Evolutionary conservation across 1,140 invertebrate species (phyloP), one percentile per base, ranked within the genome.

Genomic region (Ostrea edulis): DNA sequence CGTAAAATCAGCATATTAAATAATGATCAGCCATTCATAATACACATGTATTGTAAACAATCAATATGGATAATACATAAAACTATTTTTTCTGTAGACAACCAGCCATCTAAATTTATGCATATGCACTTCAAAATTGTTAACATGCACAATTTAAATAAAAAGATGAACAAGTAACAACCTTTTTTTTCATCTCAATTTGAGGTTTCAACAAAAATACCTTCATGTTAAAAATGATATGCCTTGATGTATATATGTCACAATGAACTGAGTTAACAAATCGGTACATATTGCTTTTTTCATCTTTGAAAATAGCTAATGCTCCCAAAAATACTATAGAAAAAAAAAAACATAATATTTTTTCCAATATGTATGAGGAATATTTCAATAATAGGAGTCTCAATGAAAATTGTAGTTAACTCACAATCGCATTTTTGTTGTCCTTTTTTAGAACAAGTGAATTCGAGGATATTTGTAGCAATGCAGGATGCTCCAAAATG

Each of bases 1-100:
- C 29, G 9, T 25, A 77, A 77, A 77, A 77, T 77, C 68, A 77
- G 68, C 68, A 77, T 35, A 44, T 44, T 44, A 77, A 77, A 77
- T 35, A 77, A 11, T 71, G 65, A 71, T 71, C n/a, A 71, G 25
- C 65, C n/a, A 25, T 71, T 25, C n/a, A n/a, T 71, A 25, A 20
- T 62, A 62, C 20, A 62, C 5, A 20, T 62, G 20, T 20, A 62
- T 17, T 20, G 55, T 62, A 20, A 20, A 20, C 17, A 62, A 62
- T 20, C 17, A 62, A 62, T 62, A 62, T 62, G 55, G 55, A 62
- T 62, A 62, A 62, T 17, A 62, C 14, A 62, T 62, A 20, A 62
- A 62, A 62, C 20, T 62, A 62, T 62, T 20, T 20, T 20, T 20
- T 62, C n/a, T 62, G 17, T 62, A n/a, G 55, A 62, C 55, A 62